Evolutionary conservation across 2,797 vertebrate genomes (phyloP), one percentile per base, ranked within the genome.

Genomic region (Gymnothorax reevesii): DNA sequence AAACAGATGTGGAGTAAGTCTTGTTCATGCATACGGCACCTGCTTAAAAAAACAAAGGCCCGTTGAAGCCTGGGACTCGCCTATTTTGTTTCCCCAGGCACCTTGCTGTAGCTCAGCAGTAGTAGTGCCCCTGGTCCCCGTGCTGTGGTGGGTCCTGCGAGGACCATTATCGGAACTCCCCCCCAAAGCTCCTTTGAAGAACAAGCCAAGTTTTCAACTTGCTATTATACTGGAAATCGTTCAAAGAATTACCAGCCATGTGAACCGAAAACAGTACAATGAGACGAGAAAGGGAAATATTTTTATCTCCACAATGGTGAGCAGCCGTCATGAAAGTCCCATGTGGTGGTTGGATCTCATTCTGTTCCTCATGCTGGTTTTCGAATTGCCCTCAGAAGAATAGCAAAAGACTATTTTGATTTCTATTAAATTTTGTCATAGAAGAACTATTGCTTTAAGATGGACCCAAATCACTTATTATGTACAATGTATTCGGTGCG

Each of bases 81-180:
- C 87, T 85, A 83, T 87, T 87, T 89, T 90, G 88, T 88, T 90
- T 88, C 87, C 85, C 82, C 62, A 84, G 90, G 89, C 83, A 88
- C 85, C 83, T 87, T 62, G 64, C 90, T 89, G 88, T 57, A 86
- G 86, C 85, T 89, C 94, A 92, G 92, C 66, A 13, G 93, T 93
- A 10, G 92, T 91, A 92, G 86, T 80, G 91, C 89, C 73, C 85
- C 27, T 49, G 13, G 60, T 62, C 94, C 57, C 92, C 94, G 90
- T 93, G 91, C 91, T 95, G 94, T 0, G 95, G 95, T 95, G 91
- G 95, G 96, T 96, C 94, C 93, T 89, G 88, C 91, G 93, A 85
- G 83, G 87, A 90, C 88, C 89, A 90, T 92, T 93, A 86, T 89
- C 82, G 87, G 83, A 84, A 85, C 64, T n/a, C 64, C 62, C 62